Conservation (phyloP, 2,113 vertebrate species). For the Equus przewalskii region DNA sequence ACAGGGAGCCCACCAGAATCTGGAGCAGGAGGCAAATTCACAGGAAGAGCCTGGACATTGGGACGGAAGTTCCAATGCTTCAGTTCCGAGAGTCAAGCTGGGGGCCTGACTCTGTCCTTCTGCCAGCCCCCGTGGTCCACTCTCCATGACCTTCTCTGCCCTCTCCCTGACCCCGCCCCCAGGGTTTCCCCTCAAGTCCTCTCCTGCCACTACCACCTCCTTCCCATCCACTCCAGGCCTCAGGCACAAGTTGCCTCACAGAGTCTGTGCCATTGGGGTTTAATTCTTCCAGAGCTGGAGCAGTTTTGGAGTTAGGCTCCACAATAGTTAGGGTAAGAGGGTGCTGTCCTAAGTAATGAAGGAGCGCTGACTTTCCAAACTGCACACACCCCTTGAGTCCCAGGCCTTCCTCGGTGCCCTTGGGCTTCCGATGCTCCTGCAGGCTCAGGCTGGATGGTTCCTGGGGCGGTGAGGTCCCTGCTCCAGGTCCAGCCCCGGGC, state of each 20-base stretch:
- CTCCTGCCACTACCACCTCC: neutral
- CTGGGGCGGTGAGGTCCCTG: neutral
- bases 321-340: neutral
- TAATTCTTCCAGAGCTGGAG: neutral
- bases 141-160: neutral
- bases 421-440: neutral
- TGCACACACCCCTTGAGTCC: neutral
- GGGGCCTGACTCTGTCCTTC: neutral
- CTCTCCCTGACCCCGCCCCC: too few species aligned
- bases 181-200: neutral
- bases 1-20: slow-evolving; percentile 21
- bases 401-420: neutral
- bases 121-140: neutral
- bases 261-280: neutral
- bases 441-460: neutral
- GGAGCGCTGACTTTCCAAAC: neutral
- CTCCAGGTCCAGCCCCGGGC: neutral
- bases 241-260: neutral
- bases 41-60: neutral
- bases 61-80: neutral
- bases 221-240: neutral
- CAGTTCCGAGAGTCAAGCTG: neutral
- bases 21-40: neutral
- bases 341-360: neutral
- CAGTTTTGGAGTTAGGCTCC: neutral